phyloP scores from a whole-genome alignment of 2,888 invertebrate genomes.

The Corbicula japonica region DNA sequence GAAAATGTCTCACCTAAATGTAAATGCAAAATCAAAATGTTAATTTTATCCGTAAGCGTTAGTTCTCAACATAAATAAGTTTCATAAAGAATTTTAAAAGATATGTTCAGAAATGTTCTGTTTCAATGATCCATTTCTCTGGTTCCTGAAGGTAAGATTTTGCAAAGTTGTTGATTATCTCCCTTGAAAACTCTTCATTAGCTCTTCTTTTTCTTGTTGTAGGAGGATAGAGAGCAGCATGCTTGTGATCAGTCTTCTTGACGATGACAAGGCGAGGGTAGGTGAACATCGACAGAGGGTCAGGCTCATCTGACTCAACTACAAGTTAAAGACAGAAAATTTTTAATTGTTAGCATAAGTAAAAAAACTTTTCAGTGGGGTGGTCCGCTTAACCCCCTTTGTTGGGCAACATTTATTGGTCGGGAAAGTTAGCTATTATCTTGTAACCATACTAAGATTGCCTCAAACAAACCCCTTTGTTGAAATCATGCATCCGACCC shows the following conservation, averaged over 20 bases:
- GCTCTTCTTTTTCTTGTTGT: conserved; percentile 36
- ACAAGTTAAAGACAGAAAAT: conserved; percentile 24
- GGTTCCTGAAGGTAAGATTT: conserved; percentile 68
- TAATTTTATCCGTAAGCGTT: no score
- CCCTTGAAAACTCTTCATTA: conserved; percentile 57
- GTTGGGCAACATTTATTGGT: no score
- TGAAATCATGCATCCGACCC: no score
- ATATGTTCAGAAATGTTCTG: conserved; percentile 82
- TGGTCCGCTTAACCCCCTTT: no score
- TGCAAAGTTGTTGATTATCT: conserved; percentile 68
- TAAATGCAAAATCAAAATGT: no score
- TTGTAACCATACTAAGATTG: no score
- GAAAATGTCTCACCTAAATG: no score
- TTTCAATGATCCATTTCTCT: conserved; percentile 64
- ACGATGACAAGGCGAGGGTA: conserved; percentile 81
- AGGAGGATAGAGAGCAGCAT: conserved; percentile 82
- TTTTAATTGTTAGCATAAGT: background rate
- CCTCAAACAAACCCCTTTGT: no score
- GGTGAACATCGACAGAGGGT: conserved; percentile 64
- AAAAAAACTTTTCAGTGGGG: no score
- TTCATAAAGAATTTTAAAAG: no score
- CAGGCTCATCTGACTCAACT: conserved; percentile 64
- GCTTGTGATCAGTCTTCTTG: conserved; percentile 76
- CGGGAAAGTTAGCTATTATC: no score
- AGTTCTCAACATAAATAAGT: no score